A percentile compares a stretch with the other conserved stretches of the same genome.
These are phyloP conservation scores for Thera britannica DNA, from an alignment of 2,888 invertebrate species.

Conservation along the genomic window DNA sequence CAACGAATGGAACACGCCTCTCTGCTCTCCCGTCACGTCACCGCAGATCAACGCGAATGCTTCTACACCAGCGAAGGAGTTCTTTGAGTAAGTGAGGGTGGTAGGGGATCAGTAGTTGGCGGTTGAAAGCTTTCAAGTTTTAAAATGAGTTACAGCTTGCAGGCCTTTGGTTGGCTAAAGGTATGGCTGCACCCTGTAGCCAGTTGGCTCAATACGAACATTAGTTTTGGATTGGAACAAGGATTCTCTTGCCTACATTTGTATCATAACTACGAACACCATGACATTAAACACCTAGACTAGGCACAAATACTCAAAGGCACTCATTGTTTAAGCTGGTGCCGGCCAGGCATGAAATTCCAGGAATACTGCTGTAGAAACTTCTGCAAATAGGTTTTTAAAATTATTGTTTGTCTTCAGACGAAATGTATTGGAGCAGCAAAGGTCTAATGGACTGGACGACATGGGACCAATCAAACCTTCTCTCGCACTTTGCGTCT, in stretches of 20 bases:
- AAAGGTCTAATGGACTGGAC: conserved; percentile 92
- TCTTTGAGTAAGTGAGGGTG: conserved; percentile 90
- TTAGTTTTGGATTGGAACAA: too few species aligned
- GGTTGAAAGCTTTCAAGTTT: too few species aligned
- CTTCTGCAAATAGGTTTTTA: not conserved
- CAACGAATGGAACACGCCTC: conserved; percentile 93
- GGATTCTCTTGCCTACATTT: too few species aligned
- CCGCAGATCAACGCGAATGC: conserved; percentile 81
- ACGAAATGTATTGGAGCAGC: conserved; percentile 93
- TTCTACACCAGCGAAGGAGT: conserved; percentile 93
- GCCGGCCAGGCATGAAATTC: too few species aligned
- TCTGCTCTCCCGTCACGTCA: conserved; percentile 88
- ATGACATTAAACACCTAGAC: too few species aligned
- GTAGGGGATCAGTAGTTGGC: too few species aligned
- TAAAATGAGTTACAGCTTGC: not conserved
- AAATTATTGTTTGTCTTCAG: conserved; percentile 73
- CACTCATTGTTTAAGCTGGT: too few species aligned
- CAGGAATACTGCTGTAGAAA: not conserved
- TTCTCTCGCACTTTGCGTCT: conserved; percentile 94
- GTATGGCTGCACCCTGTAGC: too few species aligned
- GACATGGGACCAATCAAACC: conserved; percentile 95
- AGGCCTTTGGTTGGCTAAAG: too few species aligned
- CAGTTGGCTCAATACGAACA: too few species aligned
- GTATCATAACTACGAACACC: too few species aligned
- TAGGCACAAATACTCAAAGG: too few species aligned